Evolutionary conservation across 2,113 vertebrate species (phyloP), one percentile per base, ranked within the genome.

Genomic region (Opisthocomus hoazin): DNA sequence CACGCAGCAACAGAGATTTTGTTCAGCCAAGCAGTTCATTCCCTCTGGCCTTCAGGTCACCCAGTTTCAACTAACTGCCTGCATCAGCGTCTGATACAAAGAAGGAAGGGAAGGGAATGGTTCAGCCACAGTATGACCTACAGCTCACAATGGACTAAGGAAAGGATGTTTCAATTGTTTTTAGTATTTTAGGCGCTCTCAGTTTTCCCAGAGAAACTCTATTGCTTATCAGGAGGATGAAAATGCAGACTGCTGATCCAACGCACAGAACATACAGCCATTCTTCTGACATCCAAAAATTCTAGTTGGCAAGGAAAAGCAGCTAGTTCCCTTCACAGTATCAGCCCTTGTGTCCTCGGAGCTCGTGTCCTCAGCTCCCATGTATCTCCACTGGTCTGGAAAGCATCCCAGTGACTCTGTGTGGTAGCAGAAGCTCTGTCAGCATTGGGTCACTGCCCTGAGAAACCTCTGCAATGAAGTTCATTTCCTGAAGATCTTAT

Each of bases 401-500:
- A 84, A 39, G 64, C 1, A 8, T 84, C 86, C 93, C 86, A 90
- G 63, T 8, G 83, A 30, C 43, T 75, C 77, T 82, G 80, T n/a
- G 94, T 93, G 90, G 88, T 23, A 60, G 64, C 87, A 93, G 88
- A 58, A 84, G 71, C 68, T 85, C 71, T 74, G 79, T 95, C 90
- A 95, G 85, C 88, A 45, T 1, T 92, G 68, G 43, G 88, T 53
- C 39, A 22, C 86, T 94, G 83, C 90, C 88, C 92, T 90, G 88
- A 81, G 80, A 87, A 96, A 65, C 37, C 21, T 80, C 60, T 75
- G 48, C 34, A 79, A 36, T 51, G 54, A 71, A 93, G 39, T 45
- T 76, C 76, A 82, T 93, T 94, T 97, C 80, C 90, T 92, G 86
- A 71, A 84, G 57, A 30, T 77, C 78, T 93, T 83, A 80, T n/a